phyloP scores from a whole-genome alignment of 2,797 vertebrate genomes.

The Neosalanx taihuensis region DNA sequence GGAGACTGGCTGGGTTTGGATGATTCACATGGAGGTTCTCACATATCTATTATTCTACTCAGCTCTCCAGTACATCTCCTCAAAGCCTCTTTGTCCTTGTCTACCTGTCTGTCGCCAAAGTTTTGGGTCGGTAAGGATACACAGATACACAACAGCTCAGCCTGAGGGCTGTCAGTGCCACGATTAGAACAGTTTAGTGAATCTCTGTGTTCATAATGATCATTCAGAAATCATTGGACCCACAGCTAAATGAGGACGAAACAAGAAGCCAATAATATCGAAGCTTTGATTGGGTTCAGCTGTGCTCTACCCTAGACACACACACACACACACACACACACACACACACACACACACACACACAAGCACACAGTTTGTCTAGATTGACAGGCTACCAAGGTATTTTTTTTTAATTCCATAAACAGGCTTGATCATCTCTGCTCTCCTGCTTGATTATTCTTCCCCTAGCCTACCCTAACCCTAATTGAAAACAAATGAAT shows the following conservation, averaged over 20 bases:
- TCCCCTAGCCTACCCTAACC: too few relatives aligned
- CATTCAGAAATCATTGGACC: constrained; percentile 51
- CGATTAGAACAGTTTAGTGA: constrained; percentile 30
- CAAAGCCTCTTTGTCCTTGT: not conserved
- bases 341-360: constrained; percentile 10
- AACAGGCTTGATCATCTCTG: constrained; percentile 52
- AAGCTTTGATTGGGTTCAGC: constrained; percentile 45
- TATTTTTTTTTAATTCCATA: constrained; percentile 49
- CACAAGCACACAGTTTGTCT: constrained; percentile 3
- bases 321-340: constrained; percentile 16
- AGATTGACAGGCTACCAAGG: constrained; percentile 38
- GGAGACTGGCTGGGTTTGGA: not conserved
- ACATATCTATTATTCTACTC: not conserved
- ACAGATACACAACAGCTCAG: not conserved
- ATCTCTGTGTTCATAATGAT: constrained; percentile 51
- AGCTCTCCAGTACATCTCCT: constrained; percentile 26
- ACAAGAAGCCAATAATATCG: constrained; percentile 39
- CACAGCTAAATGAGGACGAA: constrained; percentile 40
- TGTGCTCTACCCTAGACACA: not conserved
- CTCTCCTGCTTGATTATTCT: constrained; percentile 40
- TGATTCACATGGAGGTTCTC: not conserved
- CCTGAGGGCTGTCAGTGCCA: not conserved
- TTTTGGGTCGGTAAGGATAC: not conserved
- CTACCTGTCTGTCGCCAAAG: not conserved
- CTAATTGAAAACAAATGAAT: constrained; percentile 43